phyloP scores from a whole-genome alignment of 2,797 vertebrate species.

The Rhinichthys osculus region DNA sequence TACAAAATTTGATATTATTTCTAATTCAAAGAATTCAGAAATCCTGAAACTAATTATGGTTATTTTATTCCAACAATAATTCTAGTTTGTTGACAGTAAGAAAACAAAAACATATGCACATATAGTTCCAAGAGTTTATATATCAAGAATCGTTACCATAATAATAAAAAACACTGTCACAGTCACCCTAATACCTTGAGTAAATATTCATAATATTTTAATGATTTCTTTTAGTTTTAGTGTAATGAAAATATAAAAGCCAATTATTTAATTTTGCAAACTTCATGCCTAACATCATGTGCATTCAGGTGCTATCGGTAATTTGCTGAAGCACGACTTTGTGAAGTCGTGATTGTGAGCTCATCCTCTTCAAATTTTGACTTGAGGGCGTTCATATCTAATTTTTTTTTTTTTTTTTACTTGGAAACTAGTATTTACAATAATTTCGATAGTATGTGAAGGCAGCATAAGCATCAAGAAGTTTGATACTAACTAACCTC shows the following conservation, averaged over 20 bases:
- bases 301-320: too few species aligned
- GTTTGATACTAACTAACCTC: neutral
- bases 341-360: too few species aligned
- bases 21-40: neutral
- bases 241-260: neutral
- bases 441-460: too few species aligned
- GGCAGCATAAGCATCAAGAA: neutral
- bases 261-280: neutral
- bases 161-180: neutral
- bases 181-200: neutral
- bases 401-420: too few species aligned
- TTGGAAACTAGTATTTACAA: too few species aligned
- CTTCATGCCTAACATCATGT: neutral
- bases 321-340: too few species aligned
- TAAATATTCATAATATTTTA: neutral
- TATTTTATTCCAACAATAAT: neutral
- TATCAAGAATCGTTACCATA: neutral
- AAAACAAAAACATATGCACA: neutral
- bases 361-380: too few species aligned
- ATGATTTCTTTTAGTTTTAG: neutral
- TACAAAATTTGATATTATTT: neutral
- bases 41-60: neutral
- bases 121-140: neutral
- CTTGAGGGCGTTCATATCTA: too few species aligned
- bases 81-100: neutral